A percentile compares a stretch with the other conserved stretches of the same genome.
phyloP scores from a whole-genome alignment of 1,140 invertebrate species.

The Euschistus heros region DNA sequence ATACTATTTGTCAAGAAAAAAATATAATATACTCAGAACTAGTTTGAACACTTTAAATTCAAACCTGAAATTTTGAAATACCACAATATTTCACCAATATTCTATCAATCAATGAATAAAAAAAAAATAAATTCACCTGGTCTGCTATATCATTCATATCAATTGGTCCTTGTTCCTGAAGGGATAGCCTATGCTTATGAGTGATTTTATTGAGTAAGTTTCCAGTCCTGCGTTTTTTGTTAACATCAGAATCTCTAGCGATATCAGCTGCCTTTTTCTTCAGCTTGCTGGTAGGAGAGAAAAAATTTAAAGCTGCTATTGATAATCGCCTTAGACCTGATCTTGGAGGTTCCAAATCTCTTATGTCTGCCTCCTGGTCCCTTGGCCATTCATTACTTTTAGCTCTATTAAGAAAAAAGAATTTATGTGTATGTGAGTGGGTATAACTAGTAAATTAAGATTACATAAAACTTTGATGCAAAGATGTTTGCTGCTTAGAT shows the following conservation, averaged over 20 bases:
- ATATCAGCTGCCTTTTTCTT: constrained; percentile 9
- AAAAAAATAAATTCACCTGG: no score
- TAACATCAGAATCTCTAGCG: constrained; percentile 4
- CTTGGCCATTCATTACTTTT: constrained; percentile 3
- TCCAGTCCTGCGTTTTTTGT: constrained; percentile 19
- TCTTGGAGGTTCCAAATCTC: constrained; percentile 8
- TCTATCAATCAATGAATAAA: no score
- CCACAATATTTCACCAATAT: no score
- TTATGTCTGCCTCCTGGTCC: background rate
- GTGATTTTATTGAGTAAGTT: constrained; percentile 6
- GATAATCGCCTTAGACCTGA: constrained; percentile 29
- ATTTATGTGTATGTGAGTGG: background rate
- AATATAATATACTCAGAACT: no score
- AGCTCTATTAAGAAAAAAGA: background rate
- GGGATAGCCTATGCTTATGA: constrained; percentile 15
- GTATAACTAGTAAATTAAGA: no score
- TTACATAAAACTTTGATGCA: no score
- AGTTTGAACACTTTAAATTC: no score
- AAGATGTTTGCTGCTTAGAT: no score
- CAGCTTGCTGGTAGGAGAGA: constrained; percentile 19
- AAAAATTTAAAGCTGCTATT: constrained; percentile 30
- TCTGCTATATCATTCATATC: background rate
- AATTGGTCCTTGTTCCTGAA: background rate
- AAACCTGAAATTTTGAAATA: no score
- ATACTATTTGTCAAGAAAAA: no score